Percentiles rank a stretch among this genome's conserved stretches.
These are phyloP conservation scores for Nomia melanderi DNA, from an alignment of 1,140 invertebrate species.

Conservation along the genomic window DNA sequence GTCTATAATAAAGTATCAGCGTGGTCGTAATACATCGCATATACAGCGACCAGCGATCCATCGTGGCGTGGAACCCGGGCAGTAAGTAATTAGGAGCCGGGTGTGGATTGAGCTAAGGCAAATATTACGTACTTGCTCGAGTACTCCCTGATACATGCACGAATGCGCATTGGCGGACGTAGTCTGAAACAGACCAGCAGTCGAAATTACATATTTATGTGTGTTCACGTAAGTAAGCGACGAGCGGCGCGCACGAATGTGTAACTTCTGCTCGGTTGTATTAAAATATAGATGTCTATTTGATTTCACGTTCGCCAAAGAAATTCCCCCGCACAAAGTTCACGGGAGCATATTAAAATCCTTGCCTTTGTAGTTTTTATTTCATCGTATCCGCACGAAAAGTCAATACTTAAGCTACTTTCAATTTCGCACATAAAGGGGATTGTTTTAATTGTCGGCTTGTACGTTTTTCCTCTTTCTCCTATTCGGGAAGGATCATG, in stretches of 20 bases:
- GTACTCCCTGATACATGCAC: conserved; percentile 66
- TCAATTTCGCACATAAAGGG: neutral
- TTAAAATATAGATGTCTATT: conserved; percentile 56
- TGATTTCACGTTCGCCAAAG: conserved; percentile 47
- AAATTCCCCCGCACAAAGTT: neutral
- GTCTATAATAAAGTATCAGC: conserved; percentile 60
- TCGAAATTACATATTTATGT: conserved; percentile 59
- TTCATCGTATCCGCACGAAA: neutral
- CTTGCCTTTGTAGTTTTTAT: conserved; percentile 9
- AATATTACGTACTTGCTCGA: conserved; percentile 68
- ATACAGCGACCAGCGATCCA: conserved; percentile 56
- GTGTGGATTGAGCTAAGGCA: conserved; percentile 72
- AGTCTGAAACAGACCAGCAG: conserved; percentile 58
- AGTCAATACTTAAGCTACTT: neutral
- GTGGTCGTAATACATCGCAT: conserved; percentile 48
- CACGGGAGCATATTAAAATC: conserved; percentile 7
- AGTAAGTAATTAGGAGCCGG: conserved; percentile 72
- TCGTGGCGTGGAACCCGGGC: conserved; percentile 59
- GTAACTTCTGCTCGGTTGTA: conserved; percentile 49
- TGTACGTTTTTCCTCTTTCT: too few relatives aligned
- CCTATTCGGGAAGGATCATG: too few relatives aligned
- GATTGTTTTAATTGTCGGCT: conserved; percentile 1
- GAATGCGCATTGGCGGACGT: conserved; percentile 68
- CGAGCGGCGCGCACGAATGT: conserved; percentile 25
- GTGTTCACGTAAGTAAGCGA: conserved; percentile 63